Percentiles rank a stretch among this genome's conserved stretches.
Evolutionary conservation across 1,140 invertebrate genomes (phyloP).

Genomic region (Solen grandis): DNA sequence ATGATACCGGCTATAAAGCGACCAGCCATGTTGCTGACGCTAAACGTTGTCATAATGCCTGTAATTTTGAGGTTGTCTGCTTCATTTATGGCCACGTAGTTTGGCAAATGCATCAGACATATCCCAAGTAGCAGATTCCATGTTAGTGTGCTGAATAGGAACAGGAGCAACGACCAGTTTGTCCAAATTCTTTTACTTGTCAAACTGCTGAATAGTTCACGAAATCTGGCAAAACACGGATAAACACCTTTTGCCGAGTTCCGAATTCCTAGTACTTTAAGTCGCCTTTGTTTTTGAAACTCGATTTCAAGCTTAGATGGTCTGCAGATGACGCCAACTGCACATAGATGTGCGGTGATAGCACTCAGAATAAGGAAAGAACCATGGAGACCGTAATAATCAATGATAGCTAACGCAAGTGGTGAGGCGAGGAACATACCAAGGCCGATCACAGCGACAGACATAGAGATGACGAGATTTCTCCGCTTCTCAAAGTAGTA

Average conservation of each 20-base stretch:
- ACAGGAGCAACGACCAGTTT: slow-evolving; percentile 32
- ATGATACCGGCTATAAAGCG: slow-evolving; percentile 16
- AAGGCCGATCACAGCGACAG: slow-evolving; percentile 26
- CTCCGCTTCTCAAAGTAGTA: slow-evolving; percentile 50
- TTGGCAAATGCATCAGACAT: slow-evolving; percentile 44
- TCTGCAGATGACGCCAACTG: slow-evolving; percentile 24
- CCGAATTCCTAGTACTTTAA: not conserved
- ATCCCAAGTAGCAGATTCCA: slow-evolving; percentile 41
- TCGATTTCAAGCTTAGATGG: slow-evolving; percentile 10
- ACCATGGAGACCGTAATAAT: slow-evolving; percentile 36
- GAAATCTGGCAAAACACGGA: no score
- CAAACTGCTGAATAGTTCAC: not conserved
- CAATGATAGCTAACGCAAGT: slow-evolving; percentile 20
- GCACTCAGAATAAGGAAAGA: slow-evolving; percentile 27
- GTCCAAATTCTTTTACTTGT: not conserved
- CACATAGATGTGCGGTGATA: slow-evolving; percentile 24
- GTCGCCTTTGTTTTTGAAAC: not conserved
- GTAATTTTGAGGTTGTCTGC: slow-evolving; percentile 7
- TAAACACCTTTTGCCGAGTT: not conserved
- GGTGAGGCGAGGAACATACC: slow-evolving; percentile 48
- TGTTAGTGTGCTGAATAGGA: slow-evolving; percentile 35
- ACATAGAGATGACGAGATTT: slow-evolving; percentile 32
- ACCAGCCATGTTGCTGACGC: slow-evolving; percentile 32
- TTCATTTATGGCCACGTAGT: slow-evolving; percentile 22
- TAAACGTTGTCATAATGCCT: slow-evolving; percentile 37